Conservation (phyloP, 2,113 vertebrate species). For the Antennarius striatus region DNA sequence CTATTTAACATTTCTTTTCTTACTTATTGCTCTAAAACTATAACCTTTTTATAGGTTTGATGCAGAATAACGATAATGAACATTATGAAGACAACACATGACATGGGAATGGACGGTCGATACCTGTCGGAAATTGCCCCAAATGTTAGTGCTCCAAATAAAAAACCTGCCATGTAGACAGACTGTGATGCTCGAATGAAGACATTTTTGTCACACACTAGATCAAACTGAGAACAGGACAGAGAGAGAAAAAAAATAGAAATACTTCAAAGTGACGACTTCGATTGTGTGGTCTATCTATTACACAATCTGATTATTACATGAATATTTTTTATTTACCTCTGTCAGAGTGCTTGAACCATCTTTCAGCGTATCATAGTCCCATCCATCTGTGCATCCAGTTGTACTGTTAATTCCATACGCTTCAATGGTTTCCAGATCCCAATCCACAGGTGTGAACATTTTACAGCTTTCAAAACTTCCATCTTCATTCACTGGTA, state of each 20-base stretch:
- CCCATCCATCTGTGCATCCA: constrained; percentile 78
- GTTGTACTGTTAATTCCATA: constrained; percentile 80
- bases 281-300: no score
- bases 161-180: constrained; percentile 86
- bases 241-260: no score
- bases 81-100: no score
- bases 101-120: neutral
- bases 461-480: constrained; percentile 81
- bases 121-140: constrained; percentile 88
- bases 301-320: no score
- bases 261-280: no score
- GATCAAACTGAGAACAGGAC: constrained; percentile 81
- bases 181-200: constrained; percentile 83
- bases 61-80: no score
- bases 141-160: constrained; percentile 83
- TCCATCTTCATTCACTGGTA: constrained; percentile 66
- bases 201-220: constrained; percentile 83
- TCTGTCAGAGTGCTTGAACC: constrained; percentile 74
- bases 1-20: no score
- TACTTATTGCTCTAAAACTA: no score
- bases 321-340: constrained; percentile 49
- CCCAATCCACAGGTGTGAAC: constrained; percentile 81
- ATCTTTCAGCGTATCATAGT: constrained; percentile 69
- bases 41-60: no score
- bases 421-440: constrained; percentile 74